Evolutionary conservation across 2,113 vertebrate species (phyloP).

Genomic region (Ammodytes marinus): DNA sequence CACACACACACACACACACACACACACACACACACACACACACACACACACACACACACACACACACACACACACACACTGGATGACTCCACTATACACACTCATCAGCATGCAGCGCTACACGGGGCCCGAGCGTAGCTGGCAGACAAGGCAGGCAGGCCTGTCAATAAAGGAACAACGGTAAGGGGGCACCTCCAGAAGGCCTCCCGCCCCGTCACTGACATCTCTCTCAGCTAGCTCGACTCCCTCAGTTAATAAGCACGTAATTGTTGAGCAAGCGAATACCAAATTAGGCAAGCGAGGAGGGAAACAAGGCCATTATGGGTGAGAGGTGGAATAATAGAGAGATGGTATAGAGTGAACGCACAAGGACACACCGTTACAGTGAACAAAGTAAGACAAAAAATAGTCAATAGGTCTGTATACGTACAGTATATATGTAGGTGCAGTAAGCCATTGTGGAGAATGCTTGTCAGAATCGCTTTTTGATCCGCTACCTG

Average conservation of each 20-base stretch:
- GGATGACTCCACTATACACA: constrained; percentile 18
- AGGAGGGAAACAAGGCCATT: constrained; percentile 8
- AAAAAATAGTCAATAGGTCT: constrained; percentile 53
- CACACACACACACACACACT: background rate
- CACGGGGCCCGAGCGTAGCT: constrained; percentile 42
- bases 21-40: too few species aligned
- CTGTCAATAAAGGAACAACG: constrained; percentile 69
- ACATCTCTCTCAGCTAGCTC: constrained; percentile 60
- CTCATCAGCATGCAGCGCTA: constrained; percentile 78
- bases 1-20: too few species aligned
- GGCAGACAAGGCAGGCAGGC: constrained; percentile 62
- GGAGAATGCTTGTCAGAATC: too few species aligned
- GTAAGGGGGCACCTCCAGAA: constrained; percentile 51
- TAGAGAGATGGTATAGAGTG: constrained; percentile 11
- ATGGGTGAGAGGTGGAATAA: constrained; percentile 34
- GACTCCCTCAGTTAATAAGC: constrained; percentile 62
- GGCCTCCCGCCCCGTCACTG: constrained; percentile 58
- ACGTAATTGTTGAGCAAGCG: constrained; percentile 74
- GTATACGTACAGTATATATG: too few species aligned
- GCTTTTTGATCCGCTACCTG: too few species aligned
- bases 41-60: too few species aligned
- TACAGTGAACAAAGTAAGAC: constrained; percentile 36
- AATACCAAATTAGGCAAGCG: constrained; percentile 44
- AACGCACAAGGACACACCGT: constrained; percentile 43
- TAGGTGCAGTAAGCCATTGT: too few species aligned